These are phyloP conservation scores for Alosa alosa DNA, from an alignment of 2,113 vertebrate species.

Conservation along the genomic window DNA sequence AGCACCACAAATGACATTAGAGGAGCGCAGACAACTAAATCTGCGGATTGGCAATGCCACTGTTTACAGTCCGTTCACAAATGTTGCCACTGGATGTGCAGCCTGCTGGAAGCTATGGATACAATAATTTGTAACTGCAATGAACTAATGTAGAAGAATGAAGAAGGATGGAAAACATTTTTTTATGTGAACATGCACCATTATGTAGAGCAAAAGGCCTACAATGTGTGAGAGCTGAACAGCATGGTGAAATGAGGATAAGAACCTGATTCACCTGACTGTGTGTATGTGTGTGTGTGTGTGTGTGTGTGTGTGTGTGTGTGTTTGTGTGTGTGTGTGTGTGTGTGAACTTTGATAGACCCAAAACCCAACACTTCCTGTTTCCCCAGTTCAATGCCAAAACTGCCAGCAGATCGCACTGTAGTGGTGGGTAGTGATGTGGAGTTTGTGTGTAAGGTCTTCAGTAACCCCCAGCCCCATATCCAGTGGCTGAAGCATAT, in stretches of 20 bases:
- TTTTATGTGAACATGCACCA: background rate
- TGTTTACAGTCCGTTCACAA: too few species aligned
- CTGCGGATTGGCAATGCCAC: too few species aligned
- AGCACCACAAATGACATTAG: too few species aligned
- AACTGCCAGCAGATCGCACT: constrained; percentile 90
- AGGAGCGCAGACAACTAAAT: too few species aligned
- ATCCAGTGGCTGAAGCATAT: constrained; percentile 99
- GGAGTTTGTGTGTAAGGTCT: constrained; percentile 97
- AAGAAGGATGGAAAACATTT: too few species aligned
- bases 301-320: constrained; percentile 21
- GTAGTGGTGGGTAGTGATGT: constrained; percentile 92
- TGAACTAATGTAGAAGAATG: too few species aligned
- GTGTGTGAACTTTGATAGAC: background rate
- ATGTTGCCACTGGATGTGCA: too few species aligned
- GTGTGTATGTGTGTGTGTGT: background rate
- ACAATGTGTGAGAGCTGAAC: background rate
- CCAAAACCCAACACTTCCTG: constrained; percentile 94
- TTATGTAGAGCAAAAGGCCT: background rate
- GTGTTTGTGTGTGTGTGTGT: background rate
- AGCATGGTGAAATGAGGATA: background rate
- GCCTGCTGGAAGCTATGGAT: too few species aligned
- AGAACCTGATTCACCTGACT: constrained; percentile 24
- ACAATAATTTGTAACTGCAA: too few species aligned
- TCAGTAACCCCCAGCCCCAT: constrained; percentile 96
- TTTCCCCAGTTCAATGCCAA: constrained; percentile 81